phyloP scores from a whole-genome alignment of 2,113 vertebrate genomes.

The Semnornis frantzii region DNA sequence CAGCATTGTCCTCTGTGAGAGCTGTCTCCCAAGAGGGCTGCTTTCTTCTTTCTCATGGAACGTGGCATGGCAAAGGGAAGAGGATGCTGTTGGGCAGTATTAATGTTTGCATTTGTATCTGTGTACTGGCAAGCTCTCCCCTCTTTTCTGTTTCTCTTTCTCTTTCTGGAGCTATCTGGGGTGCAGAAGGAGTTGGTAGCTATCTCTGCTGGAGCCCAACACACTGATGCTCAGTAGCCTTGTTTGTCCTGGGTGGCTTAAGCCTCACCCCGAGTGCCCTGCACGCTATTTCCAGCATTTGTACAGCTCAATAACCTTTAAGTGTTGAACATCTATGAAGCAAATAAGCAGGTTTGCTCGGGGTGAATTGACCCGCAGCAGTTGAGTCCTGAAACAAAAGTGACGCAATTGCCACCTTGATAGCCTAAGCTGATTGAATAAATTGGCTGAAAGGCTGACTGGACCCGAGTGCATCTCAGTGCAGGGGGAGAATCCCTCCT shows the following conservation, averaged over 20 bases:
- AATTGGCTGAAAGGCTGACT: slow-evolving; percentile 54
- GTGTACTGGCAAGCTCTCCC: neutral
- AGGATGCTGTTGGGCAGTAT: neutral
- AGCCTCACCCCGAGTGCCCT: slow-evolving; percentile 2
- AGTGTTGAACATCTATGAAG: slow-evolving; percentile 15
- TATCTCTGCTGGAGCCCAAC: neutral
- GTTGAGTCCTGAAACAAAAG: slow-evolving; percentile 40
- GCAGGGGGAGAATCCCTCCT: neutral
- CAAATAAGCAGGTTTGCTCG: slow-evolving; percentile 51
- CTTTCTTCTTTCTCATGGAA: neutral
- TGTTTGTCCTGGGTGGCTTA: slow-evolving; percentile 44
- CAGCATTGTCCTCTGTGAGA: neutral
- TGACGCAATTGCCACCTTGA: slow-evolving; percentile 8
- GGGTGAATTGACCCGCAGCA: slow-evolving; percentile 17
- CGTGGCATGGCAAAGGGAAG: neutral
- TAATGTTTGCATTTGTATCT: neutral
- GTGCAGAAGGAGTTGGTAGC: neutral
- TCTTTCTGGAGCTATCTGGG: neutral
- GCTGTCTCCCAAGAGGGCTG: neutral
- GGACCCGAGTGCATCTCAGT: neutral
- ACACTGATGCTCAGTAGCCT: slow-evolving; percentile 31
- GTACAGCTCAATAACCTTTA: slow-evolving; percentile 42
- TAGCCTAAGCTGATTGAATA: slow-evolving; percentile 55
- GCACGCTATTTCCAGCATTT: neutral
- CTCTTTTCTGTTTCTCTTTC: neutral